These are phyloP conservation scores for Bovichtus diacanthus DNA, from an alignment of 2,797 vertebrate genomes.

Conservation along the genomic window DNA sequence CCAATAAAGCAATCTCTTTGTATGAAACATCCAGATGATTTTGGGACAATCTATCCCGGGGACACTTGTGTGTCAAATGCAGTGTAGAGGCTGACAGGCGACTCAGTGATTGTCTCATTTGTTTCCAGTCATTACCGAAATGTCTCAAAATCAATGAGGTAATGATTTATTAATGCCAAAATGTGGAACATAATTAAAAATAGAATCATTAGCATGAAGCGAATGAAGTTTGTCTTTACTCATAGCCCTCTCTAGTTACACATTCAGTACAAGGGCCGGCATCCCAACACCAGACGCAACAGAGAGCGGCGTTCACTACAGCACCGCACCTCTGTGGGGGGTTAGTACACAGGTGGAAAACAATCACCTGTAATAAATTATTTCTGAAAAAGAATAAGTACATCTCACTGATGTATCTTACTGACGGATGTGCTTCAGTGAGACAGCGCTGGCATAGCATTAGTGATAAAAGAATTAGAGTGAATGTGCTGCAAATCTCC, in stretches of 20 bases:
- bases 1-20: not conserved
- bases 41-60: constrained; percentile 7
- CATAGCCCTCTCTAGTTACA: constrained; percentile 12
- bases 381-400: constrained; percentile 14
- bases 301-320: constrained; percentile 10
- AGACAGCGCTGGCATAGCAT: constrained; percentile 31
- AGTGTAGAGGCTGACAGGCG: constrained; percentile 21
- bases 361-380: constrained; percentile 25
- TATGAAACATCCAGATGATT: constrained; percentile 6
- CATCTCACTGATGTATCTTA: not conserved
- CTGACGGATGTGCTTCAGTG: constrained; percentile 31
- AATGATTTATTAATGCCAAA: constrained; percentile 63
- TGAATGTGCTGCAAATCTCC: constrained; percentile 44
- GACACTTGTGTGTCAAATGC: constrained; percentile 26
- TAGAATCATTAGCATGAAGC: constrained; percentile 42
- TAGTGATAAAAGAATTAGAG: constrained; percentile 55
- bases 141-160: constrained; percentile 58
- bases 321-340: too few species aligned
- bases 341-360: constrained; percentile 18
- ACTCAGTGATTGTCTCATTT: constrained; percentile 53
- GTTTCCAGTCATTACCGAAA: constrained; percentile 67
- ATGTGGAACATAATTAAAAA: constrained; percentile 54
- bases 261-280: constrained; percentile 21
- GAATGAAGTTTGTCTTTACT: constrained; percentile 35
- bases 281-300: constrained; percentile 15